These are phyloP conservation scores for Macrotus californicus DNA, from an alignment of 2,113 vertebrate genomes.

Conservation along the genomic window DNA sequence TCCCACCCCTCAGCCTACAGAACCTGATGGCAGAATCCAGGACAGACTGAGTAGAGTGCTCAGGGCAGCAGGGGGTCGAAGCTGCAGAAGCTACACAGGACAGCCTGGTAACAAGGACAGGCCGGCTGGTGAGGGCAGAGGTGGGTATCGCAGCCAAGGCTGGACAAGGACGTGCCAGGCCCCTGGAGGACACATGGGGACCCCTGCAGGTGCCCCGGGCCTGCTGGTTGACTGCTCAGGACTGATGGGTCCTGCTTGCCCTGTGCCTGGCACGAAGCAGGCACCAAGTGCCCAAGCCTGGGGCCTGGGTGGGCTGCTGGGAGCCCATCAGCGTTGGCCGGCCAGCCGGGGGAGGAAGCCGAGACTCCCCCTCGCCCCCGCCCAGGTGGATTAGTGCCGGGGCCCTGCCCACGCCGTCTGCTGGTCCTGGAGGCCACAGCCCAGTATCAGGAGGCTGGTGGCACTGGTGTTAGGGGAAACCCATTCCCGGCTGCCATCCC, in stretches of 20 bases:
- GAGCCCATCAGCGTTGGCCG: not conserved
- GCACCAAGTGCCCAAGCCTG: rapidly evolving
- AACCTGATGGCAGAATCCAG: not conserved
- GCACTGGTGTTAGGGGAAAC: not conserved
- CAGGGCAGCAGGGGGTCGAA: rapidly evolving
- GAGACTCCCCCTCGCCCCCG: rapidly evolving
- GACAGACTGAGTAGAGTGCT: too few species aligned
- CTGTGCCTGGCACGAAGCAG: rapidly evolving
- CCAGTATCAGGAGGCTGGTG: rapidly evolving
- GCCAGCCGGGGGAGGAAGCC: not conserved
- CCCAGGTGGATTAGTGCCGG: not conserved
- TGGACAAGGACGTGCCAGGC: rapidly evolving
- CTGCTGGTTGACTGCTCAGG: too few species aligned
- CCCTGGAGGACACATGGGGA: not conserved
- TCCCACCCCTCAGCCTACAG: slow-evolving; percentile 45
- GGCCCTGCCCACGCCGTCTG: not conserved
- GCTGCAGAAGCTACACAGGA: rapidly evolving
- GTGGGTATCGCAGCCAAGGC: rapidly evolving
- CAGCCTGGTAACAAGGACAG: not conserved
- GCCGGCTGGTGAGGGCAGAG: rapidly evolving
- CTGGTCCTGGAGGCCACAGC: not conserved
- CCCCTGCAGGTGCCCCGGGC: not conserved
- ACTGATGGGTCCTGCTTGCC: not conserved
- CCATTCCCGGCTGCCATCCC: rapidly evolving
- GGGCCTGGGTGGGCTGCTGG: too few species aligned